A percentile compares a stretch with the other conserved stretches of the same genome.
Evolutionary conservation across 53 echinoderm and acorn worm genomes (phyloP).

Genomic region (Crossaster papposus): DNA sequence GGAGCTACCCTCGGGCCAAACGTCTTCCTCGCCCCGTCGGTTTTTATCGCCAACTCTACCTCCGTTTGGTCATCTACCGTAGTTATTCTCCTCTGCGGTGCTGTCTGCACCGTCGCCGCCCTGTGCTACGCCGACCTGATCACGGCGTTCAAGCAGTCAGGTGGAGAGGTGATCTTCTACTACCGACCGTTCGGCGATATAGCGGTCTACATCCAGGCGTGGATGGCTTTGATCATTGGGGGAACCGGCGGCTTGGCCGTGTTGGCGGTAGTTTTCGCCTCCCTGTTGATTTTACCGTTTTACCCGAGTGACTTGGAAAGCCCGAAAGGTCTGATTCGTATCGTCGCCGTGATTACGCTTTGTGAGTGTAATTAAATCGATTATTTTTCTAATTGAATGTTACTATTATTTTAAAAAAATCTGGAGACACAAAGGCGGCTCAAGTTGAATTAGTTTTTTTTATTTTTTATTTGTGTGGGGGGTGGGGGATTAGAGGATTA

Average conservation of each 20-base stretch:
- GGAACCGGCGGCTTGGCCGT: constrained; percentile 56
- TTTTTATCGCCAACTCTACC: constrained; percentile 53
- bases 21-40: constrained; percentile 79
- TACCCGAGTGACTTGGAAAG: constrained; percentile 29
- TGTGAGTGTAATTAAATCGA: too few species aligned
- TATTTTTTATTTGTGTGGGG: too few species aligned
- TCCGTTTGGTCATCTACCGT: constrained; percentile 31
- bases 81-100: constrained; percentile 29
- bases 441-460: too few species aligned
- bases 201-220: constrained; percentile 59
- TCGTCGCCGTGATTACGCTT: constrained; percentile 49
- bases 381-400: too few species aligned
- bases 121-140: constrained; percentile 78
- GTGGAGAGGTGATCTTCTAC: constrained; percentile 73
- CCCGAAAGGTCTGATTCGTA: constrained; percentile 47
- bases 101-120: constrained; percentile 67
- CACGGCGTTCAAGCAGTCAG: constrained; percentile 77
- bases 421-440: too few species aligned
- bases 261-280: constrained; percentile 38
- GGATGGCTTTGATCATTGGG: constrained; percentile 55
- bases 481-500: too few species aligned
- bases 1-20: constrained; percentile 79
- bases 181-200: constrained; percentile 53
- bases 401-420: too few species aligned
- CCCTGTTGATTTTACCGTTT: constrained; percentile 20